These are phyloP conservation scores for Dicranocentrus wangi DNA, from an alignment of 2,888 invertebrate species.

Conservation along the genomic window DNA sequence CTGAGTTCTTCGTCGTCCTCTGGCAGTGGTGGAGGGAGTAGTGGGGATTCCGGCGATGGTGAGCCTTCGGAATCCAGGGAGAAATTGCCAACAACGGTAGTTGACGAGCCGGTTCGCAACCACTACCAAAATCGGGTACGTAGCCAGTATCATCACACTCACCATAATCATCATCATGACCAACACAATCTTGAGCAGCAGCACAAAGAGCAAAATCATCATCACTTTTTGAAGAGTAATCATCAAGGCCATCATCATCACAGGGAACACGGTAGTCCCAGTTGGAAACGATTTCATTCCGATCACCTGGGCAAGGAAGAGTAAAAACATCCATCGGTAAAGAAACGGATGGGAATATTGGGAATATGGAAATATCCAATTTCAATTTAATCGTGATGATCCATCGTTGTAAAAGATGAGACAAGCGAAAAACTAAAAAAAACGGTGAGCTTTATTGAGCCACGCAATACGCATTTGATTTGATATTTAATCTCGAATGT, in stretches of 20 bases:
- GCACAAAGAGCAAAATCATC: constrained; percentile 33
- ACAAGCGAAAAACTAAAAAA: not conserved
- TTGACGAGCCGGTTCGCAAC: not conserved
- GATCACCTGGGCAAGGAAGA: constrained; percentile 40
- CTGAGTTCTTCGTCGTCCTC: constrained; percentile 19
- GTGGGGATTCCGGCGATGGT: not conserved
- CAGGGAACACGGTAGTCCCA: constrained; percentile 27
- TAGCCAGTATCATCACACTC: not conserved
- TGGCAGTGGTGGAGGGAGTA: not conserved
- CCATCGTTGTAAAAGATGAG: not conserved
- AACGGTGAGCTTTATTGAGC: no score
- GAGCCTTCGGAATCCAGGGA: not conserved
- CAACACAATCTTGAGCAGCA: constrained; percentile 12
- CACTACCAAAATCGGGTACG: constrained; percentile 19
- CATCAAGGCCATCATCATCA: constrained; percentile 34
- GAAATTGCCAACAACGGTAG: constrained; percentile 25
- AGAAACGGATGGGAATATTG: constrained; percentile 23
- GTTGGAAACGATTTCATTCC: constrained; percentile 48
- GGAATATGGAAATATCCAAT: constrained; percentile 28
- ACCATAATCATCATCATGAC: constrained; percentile 27
- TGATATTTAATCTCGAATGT: not conserved
- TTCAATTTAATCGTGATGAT: not conserved
- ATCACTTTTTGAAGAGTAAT: constrained; percentile 17
- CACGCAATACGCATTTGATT: not conserved
- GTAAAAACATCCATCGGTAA: constrained; percentile 35